phyloP scores from a whole-genome alignment of 2,113 vertebrate species.

The Hypanus sabinus region DNA sequence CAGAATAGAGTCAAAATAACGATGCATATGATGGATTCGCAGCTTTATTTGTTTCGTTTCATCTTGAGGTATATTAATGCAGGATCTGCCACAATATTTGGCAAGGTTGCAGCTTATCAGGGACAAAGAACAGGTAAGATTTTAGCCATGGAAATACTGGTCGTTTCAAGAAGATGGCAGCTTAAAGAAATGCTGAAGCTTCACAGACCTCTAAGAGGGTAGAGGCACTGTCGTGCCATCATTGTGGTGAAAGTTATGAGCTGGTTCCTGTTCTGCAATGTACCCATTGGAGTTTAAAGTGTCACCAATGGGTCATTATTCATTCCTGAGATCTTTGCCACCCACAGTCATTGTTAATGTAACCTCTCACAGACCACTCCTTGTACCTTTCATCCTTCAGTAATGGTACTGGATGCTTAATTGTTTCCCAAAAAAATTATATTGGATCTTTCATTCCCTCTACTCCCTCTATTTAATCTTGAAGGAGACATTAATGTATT shows the following conservation, averaged over 20 bases:
- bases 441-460: background rate
- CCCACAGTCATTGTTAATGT: background rate
- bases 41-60: slow-evolving; percentile 66
- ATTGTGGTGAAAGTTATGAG: too few species aligned
- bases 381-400: too few species aligned
- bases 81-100: slow-evolving; percentile 65
- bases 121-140: slow-evolving; percentile 70
- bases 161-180: background rate
- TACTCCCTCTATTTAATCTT: background rate
- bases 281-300: background rate
- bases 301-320: background rate
- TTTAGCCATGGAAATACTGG: background rate
- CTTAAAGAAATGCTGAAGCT: background rate
- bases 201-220: too few species aligned
- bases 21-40: slow-evolving; percentile 71
- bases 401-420: background rate
- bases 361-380: background rate
- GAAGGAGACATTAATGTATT: background rate
- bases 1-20: slow-evolving; percentile 74
- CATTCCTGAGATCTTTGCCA: background rate
- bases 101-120: slow-evolving; percentile 84
- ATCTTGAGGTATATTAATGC: slow-evolving; percentile 70
- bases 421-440: background rate
- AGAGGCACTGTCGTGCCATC: too few species aligned
- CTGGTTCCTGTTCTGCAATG: background rate